These are phyloP conservation scores for cat (Felis catus) DNA, from an alignment of 2,113 vertebrate species.

Conservation along the genomic window DNA sequence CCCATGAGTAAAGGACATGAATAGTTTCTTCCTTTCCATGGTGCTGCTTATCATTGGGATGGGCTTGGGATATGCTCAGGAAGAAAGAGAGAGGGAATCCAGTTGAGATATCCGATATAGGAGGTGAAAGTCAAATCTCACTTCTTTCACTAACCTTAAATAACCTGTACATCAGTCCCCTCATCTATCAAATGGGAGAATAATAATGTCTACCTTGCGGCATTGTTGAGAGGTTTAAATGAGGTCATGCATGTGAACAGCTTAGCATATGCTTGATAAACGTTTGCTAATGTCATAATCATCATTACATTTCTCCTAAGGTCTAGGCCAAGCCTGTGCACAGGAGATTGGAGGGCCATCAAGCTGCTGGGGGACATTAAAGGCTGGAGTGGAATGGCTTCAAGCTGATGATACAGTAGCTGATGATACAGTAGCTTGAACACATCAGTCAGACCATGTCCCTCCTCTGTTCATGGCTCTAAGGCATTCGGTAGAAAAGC, in stretches of 20 bases:
- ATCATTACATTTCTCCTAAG: not conserved
- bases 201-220: not conserved
- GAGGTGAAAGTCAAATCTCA: not conserved
- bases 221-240: not conserved
- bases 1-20: not conserved
- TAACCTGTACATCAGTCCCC: not conserved
- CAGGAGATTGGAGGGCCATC: not conserved
- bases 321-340: not conserved
- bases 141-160: not conserved
- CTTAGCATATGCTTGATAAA: not conserved
- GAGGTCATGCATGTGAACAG: not conserved
- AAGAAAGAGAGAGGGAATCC: not conserved
- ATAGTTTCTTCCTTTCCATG: not conserved
- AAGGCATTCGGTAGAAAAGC: not conserved
- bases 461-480: not conserved
- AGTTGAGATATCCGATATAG: not conserved
- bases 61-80: rapidly evolving
- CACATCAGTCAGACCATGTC: rapidly evolving
- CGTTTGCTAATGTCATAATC: not conserved
- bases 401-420: not conserved
- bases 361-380: not conserved
- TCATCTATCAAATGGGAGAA: not conserved
- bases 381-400: not conserved
- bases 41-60: not conserved
- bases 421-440: too few species aligned